Evolutionary conservation across 2,888 invertebrate species (phyloP).

Genomic region (Podabrus alpinus): DNA sequence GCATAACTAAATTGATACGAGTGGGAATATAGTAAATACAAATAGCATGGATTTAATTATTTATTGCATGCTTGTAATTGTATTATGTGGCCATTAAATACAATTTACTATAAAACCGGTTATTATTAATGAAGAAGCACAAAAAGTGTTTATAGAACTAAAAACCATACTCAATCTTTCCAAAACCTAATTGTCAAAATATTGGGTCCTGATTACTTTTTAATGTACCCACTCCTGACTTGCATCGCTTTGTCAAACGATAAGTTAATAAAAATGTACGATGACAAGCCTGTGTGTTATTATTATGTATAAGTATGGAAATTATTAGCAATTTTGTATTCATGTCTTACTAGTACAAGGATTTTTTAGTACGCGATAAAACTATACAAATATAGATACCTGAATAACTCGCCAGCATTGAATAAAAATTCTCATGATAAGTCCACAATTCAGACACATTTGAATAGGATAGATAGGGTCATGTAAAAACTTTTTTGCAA

Average conservation of each 20-base stretch:
- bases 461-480: neutral
- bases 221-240: neutral
- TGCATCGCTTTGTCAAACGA: neutral
- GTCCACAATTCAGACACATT: neutral
- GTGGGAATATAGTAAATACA: neutral
- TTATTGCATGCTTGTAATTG: neutral
- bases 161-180: neutral
- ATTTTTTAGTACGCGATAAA: conserved; percentile 9
- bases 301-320: conserved; percentile 1
- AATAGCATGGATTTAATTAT: neutral
- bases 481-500: neutral
- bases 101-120: neutral
- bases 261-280: neutral
- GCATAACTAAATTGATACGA: conserved; percentile 16
- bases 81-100: neutral
- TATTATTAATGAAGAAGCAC: neutral
- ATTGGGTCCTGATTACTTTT: neutral
- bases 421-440: conserved; percentile 14
- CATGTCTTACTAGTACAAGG: conserved; percentile 21
- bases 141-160: neutral
- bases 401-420: conserved; percentile 6
- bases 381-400: neutral
- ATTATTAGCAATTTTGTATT: conserved; percentile 16
- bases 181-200: neutral
- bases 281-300: neutral